Percentiles rank a stretch among this genome's conserved stretches.
phyloP scores from a whole-genome alignment of 2,888 invertebrate genomes.

The Dendrolimus houi region DNA sequence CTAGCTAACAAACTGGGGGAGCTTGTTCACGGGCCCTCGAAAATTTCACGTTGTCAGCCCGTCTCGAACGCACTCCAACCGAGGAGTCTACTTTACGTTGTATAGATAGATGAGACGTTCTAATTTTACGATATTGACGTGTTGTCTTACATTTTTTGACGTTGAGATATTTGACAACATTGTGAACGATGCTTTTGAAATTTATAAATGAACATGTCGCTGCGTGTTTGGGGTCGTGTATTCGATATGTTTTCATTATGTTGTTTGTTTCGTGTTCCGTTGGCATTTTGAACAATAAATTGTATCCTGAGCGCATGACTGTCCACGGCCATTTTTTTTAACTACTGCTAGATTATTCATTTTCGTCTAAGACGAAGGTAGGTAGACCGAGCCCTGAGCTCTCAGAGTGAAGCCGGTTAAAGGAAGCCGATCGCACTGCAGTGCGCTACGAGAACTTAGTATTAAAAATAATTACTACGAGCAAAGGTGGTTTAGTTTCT shows the following conservation, averaged over 20 bases:
- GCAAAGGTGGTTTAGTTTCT: too few relatives aligned
- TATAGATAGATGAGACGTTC: conserved; percentile 14
- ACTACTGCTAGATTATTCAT: too few relatives aligned
- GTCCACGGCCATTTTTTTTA: too few relatives aligned
- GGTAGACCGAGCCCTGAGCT: too few relatives aligned
- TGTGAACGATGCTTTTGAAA: neutral
- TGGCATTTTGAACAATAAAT: too few relatives aligned
- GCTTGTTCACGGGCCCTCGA: conserved; percentile 33
- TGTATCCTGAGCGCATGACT: too few relatives aligned
- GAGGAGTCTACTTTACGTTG: conserved; percentile 41
- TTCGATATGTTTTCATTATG: neutral
- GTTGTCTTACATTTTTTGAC: neutral
- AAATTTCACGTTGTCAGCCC: conserved; percentile 37
- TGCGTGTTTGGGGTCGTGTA: neutral
- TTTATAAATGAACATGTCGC: neutral
- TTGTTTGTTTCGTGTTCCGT: neutral
- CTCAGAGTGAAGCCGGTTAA: too few relatives aligned
- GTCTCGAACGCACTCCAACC: conserved; percentile 37
- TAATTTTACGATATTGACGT: conserved; percentile 9
- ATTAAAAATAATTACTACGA: too few relatives aligned
- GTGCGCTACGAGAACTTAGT: too few relatives aligned
- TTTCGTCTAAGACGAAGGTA: too few relatives aligned
- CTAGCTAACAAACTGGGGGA: conserved; percentile 34
- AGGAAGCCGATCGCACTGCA: too few relatives aligned
- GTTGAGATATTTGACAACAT: neutral